A percentile compares a stretch with the other conserved stretches of the same genome.
Evolutionary conservation across 2,888 invertebrate genomes (phyloP).

Genomic region (Folsomia candida): DNA sequence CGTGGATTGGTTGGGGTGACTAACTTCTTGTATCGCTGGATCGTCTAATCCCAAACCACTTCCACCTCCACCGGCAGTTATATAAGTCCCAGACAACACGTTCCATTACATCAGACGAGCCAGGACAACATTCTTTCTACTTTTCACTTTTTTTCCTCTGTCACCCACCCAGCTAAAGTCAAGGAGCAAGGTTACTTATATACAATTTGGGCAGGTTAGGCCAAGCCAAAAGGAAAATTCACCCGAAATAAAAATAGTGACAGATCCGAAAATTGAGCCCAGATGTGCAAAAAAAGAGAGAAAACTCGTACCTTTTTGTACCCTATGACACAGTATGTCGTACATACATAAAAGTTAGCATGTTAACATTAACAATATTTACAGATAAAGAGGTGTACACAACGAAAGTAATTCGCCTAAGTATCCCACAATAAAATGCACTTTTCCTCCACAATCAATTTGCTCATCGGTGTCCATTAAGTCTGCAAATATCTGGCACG

Average conservation of each 20-base stretch:
- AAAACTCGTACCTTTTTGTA: not conserved
- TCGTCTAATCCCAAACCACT: not conserved
- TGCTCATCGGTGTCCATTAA: not conserved
- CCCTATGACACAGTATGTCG: not conserved
- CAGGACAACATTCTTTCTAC: not conserved
- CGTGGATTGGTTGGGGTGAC: slow-evolving; percentile 35
- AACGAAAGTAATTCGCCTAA: too few species aligned
- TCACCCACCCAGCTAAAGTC: not conserved
- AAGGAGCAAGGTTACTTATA: not conserved
- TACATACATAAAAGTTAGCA: too few species aligned
- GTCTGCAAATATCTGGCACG: not conserved
- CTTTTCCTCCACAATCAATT: not conserved
- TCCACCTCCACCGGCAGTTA: too few species aligned
- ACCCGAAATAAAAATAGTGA: not conserved
- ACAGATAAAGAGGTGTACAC: too few species aligned
- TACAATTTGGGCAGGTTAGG: not conserved
- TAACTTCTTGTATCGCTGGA: not conserved
- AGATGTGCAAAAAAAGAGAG: too few species aligned
- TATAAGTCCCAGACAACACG: not conserved
- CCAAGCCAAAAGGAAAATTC: not conserved
- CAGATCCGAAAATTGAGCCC: not conserved
- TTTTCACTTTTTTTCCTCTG: too few species aligned
- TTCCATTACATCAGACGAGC: not conserved
- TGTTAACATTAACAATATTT: too few species aligned
- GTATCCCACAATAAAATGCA: too few species aligned